A percentile compares a stretch with the other conserved stretches of the same genome.
phyloP scores from a whole-genome alignment of 2,888 invertebrate genomes.

The Drosophila kokeensis region DNA sequence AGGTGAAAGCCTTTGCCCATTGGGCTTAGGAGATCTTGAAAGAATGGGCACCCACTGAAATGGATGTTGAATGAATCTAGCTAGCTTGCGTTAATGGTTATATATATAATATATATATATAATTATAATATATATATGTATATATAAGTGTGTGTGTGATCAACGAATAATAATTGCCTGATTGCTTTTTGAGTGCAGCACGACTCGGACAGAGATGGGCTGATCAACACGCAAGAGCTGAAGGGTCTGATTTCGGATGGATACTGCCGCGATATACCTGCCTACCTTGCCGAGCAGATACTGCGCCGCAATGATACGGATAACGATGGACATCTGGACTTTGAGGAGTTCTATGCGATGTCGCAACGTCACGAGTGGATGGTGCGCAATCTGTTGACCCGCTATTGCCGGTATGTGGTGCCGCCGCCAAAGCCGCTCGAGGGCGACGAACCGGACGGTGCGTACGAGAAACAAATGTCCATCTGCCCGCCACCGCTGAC shows the following conservation, averaged over 20 bases:
- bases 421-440: slow-evolving; percentile 83
- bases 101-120: too few species aligned
- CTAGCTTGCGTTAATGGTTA: not conserved
- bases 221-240: slow-evolving; percentile 89
- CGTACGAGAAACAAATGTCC: slow-evolving; percentile 95
- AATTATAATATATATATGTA: not conserved
- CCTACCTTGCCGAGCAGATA: slow-evolving; percentile 89
- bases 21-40: not conserved
- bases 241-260: slow-evolving; percentile 82
- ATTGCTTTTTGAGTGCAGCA: slow-evolving; percentile 86
- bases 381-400: slow-evolving; percentile 79
- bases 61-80: not conserved
- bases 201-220: slow-evolving; percentile 90
- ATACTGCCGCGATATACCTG: slow-evolving; percentile 88
- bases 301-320: slow-evolving; percentile 88
- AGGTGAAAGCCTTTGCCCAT: not conserved
- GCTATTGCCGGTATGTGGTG: slow-evolving; percentile 83
- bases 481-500: slow-evolving; percentile 97
- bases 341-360: slow-evolving; percentile 89
- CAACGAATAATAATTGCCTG: not conserved
- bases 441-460: slow-evolving; percentile 87
- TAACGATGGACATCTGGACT: slow-evolving; percentile 88
- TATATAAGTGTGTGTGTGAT: not conserved
- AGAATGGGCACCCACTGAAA: not conserved
- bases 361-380: slow-evolving; percentile 86